phyloP scores from a whole-genome alignment of 2,113 vertebrate genomes.

The Megaleporinus macrocephalus region DNA sequence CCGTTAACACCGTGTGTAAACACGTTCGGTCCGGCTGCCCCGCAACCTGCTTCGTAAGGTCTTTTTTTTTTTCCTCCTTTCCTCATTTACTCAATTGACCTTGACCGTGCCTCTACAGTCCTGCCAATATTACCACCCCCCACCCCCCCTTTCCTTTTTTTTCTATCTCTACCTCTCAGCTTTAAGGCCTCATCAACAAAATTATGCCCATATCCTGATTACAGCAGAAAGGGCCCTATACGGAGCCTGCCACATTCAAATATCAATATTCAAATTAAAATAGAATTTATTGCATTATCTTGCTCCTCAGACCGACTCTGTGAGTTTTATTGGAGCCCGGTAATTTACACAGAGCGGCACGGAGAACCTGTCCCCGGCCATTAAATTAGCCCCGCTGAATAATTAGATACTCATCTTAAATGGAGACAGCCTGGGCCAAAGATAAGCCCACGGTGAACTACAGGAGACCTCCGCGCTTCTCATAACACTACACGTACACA shows the following conservation, averaged over 20 bases:
- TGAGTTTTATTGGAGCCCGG: constrained; percentile 76
- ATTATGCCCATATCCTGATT: constrained; percentile 68
- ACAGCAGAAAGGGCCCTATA: constrained; percentile 55
- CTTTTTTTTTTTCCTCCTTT: constrained; percentile 4
- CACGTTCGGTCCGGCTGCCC: constrained; percentile 39
- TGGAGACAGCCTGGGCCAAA: constrained; percentile 64
- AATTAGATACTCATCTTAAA: constrained; percentile 85
- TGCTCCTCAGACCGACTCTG: constrained; percentile 83
- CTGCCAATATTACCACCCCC: constrained; percentile 32
- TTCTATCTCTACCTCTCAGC: constrained; percentile 52
- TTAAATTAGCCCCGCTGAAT: constrained; percentile 89
- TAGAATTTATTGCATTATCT: constrained; percentile 80
- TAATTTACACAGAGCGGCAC: constrained; percentile 85
- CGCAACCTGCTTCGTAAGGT: constrained; percentile 52
- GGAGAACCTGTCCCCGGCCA: constrained; percentile 76
- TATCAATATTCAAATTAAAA: constrained; percentile 79
- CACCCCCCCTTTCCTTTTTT: neutral
- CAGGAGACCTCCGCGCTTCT: constrained; percentile 30
- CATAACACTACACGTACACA: constrained; percentile 12
- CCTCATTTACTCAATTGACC: constrained; percentile 55
- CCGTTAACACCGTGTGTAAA: constrained; percentile 55
- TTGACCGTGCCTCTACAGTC: constrained; percentile 54
- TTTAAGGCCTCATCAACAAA: constrained; percentile 70
- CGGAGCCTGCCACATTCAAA: constrained; percentile 69
- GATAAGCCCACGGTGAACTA: constrained; percentile 56